Base-by-base conservation (phyloP, 2,113 vertebrate species). In the Telmatochromis bifrenatus region DNA sequence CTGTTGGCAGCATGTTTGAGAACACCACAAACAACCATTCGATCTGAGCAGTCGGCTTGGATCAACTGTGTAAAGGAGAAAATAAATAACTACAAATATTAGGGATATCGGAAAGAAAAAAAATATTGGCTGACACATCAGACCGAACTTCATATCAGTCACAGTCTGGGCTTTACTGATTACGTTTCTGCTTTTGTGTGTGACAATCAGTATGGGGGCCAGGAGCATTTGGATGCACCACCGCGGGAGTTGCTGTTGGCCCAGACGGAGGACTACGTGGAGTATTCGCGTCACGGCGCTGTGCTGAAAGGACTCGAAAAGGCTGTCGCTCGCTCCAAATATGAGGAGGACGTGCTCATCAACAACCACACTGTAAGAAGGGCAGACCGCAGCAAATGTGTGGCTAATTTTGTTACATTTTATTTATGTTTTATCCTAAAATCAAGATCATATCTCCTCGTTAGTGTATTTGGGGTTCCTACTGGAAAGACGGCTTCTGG, bases 401-500 rank as follows among this genome's bases (percentile, higher is more conserved):
- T 47, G 10, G 8, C 3, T 9, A 4, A 10, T 83, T 75, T 39
- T 21, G 1, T 23, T 4, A 14, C 11, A 4, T 62, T 42, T 82
- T 15, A 14, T 60, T 68, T 7, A 37, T 33, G 37, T 7, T 68
- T 23, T 55, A 12, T 49, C 55, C 15, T 39, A 35, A 85, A 77
- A 39, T 11, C 23, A 31, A 42, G 26, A 77, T 19, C 15, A 77
- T 49, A 49, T 7, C 82, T 3, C 33, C 10, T 45, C 87, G 94
- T 10, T 93, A 99, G 99, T 98, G 97, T 90, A 98, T 99, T 90
- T 99, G 99, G 98, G 98, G 99, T 5, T 99, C 98, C 0, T 99
- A 96, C 54, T 99, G 99, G 98, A 98, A 97, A 80, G 98, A 99
- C 4, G 98, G 98, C 88, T 96, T 60, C 90, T 99, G 99, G 99